Evolutionary conservation across 2,888 invertebrate species (phyloP).

Genomic region (Platerodrilus igneus): DNA sequence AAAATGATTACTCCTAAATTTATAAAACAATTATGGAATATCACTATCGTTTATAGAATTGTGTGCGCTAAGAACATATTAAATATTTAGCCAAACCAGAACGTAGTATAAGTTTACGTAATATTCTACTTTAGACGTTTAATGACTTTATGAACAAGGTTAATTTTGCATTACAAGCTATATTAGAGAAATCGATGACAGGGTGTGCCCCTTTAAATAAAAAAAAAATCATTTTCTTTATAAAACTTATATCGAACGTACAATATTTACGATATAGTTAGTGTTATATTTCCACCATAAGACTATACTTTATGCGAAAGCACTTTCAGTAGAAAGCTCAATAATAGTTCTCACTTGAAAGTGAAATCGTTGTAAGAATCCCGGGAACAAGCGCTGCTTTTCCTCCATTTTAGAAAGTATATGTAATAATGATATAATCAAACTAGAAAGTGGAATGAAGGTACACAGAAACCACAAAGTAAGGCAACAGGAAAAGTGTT

Average conservation of each 20-base stretch:
- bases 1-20: slow-evolving; percentile 42
- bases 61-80: slow-evolving; percentile 34
- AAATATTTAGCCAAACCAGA: slow-evolving; percentile 38
- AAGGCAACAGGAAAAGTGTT: slow-evolving; percentile 34
- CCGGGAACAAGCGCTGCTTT: slow-evolving; percentile 18
- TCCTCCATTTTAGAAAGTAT: slow-evolving; percentile 32
- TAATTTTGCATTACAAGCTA: slow-evolving; percentile 26
- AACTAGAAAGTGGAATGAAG: slow-evolving; percentile 26
- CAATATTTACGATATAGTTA: slow-evolving; percentile 14
- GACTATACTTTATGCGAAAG: slow-evolving; percentile 1
- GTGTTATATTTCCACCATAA: slow-evolving; percentile 6
- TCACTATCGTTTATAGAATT: slow-evolving; percentile 34
- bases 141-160: slow-evolving; percentile 28
- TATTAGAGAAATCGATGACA: slow-evolving; percentile 28
- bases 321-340: slow-evolving; percentile 25
- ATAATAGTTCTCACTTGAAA: slow-evolving; percentile 32
- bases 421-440: slow-evolving; percentile 36
- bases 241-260: slow-evolving; percentile 12
- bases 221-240: slow-evolving; percentile 7
- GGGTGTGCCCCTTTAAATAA: slow-evolving; percentile 16
- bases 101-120: slow-evolving; percentile 34
- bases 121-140: slow-evolving; percentile 26
- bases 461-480: slow-evolving; percentile 20
- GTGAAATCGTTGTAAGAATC: slow-evolving; percentile 20
- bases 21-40: slow-evolving; percentile 39